Conservation (phyloP, 2,888 invertebrate genomes). For the Callyntrura guangdongensis region DNA sequence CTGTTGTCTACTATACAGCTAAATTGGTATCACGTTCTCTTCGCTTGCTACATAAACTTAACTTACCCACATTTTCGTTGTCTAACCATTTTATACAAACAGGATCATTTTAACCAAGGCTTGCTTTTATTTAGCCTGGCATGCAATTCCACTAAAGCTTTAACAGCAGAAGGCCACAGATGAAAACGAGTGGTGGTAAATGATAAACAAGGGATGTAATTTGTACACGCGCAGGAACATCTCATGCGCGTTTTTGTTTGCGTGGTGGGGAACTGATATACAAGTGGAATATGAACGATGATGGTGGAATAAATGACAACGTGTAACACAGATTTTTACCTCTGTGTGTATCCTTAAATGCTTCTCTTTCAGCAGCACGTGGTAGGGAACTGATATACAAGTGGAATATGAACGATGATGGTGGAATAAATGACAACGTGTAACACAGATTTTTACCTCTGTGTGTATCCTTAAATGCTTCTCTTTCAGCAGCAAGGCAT, state of each 20-base stretch:
- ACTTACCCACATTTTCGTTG: too few species aligned
- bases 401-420: neutral
- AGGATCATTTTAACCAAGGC: too few species aligned
- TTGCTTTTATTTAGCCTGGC: too few species aligned
- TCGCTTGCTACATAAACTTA: too few species aligned
- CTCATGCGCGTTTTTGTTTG: conserved; percentile 27
- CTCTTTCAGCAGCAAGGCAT: too few species aligned
- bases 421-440: neutral
- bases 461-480: too few species aligned
- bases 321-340: neutral
- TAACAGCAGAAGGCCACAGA: conserved; percentile 17
- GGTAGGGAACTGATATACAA: neutral
- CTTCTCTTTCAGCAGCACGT: too few species aligned
- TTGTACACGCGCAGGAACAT: neutral
- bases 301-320: neutral
- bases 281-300: neutral
- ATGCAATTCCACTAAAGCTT: too few species aligned
- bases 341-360: neutral
- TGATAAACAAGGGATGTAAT: too few species aligned
- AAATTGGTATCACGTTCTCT: neutral
- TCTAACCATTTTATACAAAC: too few species aligned
- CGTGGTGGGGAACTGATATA: neutral
- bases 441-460: neutral
- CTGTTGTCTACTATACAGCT: neutral
- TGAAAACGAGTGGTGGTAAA: neutral